Percentiles rank a stretch among this genome's conserved stretches.
Conservation (phyloP, 2,113 vertebrate species). For the Pedetes capensis region DNA sequence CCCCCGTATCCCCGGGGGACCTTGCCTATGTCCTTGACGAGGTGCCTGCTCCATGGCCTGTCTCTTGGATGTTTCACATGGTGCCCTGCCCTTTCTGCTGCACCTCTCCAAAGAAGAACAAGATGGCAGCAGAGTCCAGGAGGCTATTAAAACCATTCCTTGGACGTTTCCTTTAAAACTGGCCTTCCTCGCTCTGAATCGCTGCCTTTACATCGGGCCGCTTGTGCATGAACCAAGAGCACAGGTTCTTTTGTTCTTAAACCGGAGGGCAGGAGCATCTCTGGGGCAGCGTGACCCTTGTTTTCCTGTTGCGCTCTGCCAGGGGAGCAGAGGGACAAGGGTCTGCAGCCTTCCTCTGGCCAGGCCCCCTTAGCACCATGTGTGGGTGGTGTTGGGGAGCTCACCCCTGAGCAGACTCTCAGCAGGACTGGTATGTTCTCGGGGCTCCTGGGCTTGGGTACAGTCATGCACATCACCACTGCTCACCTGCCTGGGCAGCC, state of each 20-base stretch:
- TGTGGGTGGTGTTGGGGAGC: rapidly evolving
- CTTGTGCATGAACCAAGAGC: neutral
- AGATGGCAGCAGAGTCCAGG: neutral
- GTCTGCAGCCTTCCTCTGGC: neutral
- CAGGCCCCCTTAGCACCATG: neutral
- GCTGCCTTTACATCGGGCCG: rapidly evolving
- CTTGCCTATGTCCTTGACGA: neutral
- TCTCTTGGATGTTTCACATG: neutral
- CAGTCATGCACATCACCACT: rapidly evolving
- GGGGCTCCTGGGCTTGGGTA: neutral
- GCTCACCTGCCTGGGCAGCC: neutral
- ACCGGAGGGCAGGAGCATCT: neutral
- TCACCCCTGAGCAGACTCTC: neutral
- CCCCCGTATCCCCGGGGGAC: neutral
- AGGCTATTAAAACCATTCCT: neutral
- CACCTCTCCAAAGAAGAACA: neutral
- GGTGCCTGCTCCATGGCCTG: neutral
- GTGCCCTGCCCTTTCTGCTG: neutral
- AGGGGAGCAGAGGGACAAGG: neutral
- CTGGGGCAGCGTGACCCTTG: neutral
- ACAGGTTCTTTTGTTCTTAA: neutral
- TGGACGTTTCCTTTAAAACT: neutral
- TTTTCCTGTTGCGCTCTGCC: neutral
- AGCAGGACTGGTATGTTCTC: neutral
- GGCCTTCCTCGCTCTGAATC: neutral